Conservation (phyloP, 2,888 invertebrate genomes). For the Argyresthia albistria region DNA sequence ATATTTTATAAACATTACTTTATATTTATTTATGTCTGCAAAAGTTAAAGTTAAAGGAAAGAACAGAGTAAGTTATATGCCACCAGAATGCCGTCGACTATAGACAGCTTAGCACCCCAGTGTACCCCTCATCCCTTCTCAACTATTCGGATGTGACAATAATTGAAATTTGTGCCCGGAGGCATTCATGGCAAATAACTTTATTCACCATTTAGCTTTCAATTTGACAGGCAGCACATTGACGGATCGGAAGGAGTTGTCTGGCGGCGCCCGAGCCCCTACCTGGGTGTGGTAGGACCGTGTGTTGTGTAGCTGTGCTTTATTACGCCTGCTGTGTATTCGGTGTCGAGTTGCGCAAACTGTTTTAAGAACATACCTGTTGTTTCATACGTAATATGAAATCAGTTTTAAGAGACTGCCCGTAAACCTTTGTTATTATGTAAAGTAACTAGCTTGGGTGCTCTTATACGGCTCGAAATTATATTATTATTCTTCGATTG, state of each 20-base stretch:
- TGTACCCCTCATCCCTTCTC: slow-evolving; percentile 28
- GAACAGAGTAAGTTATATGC: too few relatives aligned
- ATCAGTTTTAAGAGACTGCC: too few relatives aligned
- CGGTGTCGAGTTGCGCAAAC: not conserved
- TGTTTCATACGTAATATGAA: too few relatives aligned
- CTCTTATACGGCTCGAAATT: too few relatives aligned
- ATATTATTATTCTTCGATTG: too few relatives aligned
- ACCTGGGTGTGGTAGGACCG: not conserved
- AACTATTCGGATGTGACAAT: slow-evolving; percentile 71
- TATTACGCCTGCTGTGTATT: not conserved
- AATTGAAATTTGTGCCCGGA: slow-evolving; percentile 73
- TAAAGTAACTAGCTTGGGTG: too few relatives aligned
- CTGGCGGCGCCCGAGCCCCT: not conserved
- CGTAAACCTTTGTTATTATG: too few relatives aligned
- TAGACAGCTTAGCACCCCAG: not conserved
- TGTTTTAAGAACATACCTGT: too few relatives aligned
- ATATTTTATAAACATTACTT: too few relatives aligned
- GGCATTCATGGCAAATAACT: slow-evolving; percentile 71
- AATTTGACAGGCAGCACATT: slow-evolving; percentile 49
- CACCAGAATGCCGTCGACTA: too few relatives aligned
- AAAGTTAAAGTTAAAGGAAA: too few relatives aligned
- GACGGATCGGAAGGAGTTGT: slow-evolving; percentile 29
- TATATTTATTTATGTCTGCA: not conserved
- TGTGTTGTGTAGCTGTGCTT: not conserved
- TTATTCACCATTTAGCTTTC: slow-evolving; percentile 67